Conservation (phyloP, 2,797 vertebrate species). For the Lithobates sylvaticus region DNA sequence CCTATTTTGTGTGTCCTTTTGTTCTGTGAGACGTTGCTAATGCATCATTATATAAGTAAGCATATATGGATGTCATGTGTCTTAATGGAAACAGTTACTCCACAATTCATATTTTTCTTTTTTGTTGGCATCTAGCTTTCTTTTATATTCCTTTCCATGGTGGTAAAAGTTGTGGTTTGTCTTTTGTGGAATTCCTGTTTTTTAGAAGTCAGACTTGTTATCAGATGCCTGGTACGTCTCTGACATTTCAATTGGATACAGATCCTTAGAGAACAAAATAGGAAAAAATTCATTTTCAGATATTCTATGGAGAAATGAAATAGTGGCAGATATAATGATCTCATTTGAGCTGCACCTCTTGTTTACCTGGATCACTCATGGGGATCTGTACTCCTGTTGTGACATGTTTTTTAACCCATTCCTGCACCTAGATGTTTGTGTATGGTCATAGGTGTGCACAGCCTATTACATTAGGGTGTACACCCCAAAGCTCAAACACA, state of each 20-base stretch:
- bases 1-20: not conserved
- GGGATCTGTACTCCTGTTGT: no score
- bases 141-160: not conserved
- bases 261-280: slow-evolving; percentile 32
- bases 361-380: no score
- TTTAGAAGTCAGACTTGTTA: slow-evolving; percentile 40
- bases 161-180: slow-evolving; percentile 22
- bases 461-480: no score
- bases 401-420: no score
- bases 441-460: no score
- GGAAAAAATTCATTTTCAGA: slow-evolving; percentile 31
- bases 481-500: no score
- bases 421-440: no score
- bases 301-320: slow-evolving; percentile 27
- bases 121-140: not conserved
- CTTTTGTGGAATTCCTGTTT: slow-evolving; percentile 32
- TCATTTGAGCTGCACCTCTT: slow-evolving; percentile 8
- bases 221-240: slow-evolving; percentile 25
- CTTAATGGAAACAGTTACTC: slow-evolving; percentile 1
- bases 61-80: not conserved
- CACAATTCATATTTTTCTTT: slow-evolving; percentile 5
- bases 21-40: not conserved
- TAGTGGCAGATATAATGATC: slow-evolving; percentile 4
- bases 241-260: slow-evolving; percentile 27
- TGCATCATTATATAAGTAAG: not conserved